Evolutionary conservation across 2,113 vertebrate genomes (phyloP).

Genomic region (Choloepus hoffmanni): DNA sequence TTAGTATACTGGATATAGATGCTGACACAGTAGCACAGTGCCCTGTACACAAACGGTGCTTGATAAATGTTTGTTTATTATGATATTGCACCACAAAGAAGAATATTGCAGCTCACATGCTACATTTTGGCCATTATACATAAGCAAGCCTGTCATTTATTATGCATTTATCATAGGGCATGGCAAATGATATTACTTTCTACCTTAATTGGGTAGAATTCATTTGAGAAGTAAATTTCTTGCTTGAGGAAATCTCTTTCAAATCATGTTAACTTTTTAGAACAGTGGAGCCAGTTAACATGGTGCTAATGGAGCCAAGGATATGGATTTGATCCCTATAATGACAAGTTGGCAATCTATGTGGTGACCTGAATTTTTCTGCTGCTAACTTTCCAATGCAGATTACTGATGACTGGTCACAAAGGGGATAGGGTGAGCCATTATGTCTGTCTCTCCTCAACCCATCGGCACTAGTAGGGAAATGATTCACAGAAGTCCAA

Average conservation of each 20-base stretch:
- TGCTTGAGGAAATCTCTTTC: neutral
- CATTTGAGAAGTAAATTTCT: constrained; percentile 31
- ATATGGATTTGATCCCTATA: neutral
- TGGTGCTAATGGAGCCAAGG: neutral
- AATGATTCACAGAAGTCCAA: neutral
- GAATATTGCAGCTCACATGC: neutral
- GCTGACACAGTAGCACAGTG: neutral
- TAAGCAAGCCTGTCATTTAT: neutral
- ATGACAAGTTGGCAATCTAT: neutral
- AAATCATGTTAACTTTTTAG: constrained; percentile 30
- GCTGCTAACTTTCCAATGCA: neutral
- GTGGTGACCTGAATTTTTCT: neutral
- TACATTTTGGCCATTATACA: neutral
- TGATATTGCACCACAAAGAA: neutral
- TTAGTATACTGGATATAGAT: neutral
- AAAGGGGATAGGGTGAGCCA: neutral
- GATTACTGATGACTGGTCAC: neutral
- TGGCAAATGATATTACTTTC: constrained; percentile 23
- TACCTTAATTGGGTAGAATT: neutral
- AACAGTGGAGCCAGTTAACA: neutral
- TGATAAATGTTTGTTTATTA: constrained; percentile 1
- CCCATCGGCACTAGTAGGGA: neutral
- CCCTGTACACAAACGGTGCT: neutral
- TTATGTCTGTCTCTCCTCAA: neutral
- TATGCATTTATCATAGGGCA: neutral